Evolutionary conservation across 1,140 invertebrate genomes (phyloP).

Genomic region (Fopius arisanus): DNA sequence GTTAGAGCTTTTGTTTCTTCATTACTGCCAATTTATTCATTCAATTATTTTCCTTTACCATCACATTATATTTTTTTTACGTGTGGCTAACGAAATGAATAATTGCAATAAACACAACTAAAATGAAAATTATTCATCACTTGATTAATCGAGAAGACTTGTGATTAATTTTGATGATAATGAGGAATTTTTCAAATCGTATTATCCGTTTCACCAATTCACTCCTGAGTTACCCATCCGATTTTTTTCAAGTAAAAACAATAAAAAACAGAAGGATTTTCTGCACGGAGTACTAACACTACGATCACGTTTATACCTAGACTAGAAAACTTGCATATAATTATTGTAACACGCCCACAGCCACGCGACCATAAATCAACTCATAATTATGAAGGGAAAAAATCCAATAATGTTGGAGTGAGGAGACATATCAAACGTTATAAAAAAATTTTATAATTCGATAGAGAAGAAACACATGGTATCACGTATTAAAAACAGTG

Average conservation of each 20-base stretch:
- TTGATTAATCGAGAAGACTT: too few relatives aligned
- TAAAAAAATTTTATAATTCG: neutral
- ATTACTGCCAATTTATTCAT: neutral
- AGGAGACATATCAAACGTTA: neutral
- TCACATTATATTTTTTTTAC: neutral
- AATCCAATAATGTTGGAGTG: neutral
- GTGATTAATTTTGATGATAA: too few relatives aligned
- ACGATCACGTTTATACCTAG: neutral
- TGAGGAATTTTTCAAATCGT: too few relatives aligned
- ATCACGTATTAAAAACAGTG: neutral
- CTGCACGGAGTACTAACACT: neutral
- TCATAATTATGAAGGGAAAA: neutral
- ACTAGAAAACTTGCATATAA: slow-evolving; percentile 7
- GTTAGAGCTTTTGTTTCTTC: slow-evolving; percentile 46
- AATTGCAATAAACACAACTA: slow-evolving; percentile 8
- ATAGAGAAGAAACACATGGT: neutral
- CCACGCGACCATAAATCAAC: neutral
- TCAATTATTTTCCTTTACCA: neutral
- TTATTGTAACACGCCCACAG: slow-evolving; percentile 5
- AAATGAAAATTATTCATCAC: neutral
- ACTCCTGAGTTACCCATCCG: neutral
- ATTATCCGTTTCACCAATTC: neutral
- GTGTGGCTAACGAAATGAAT: neutral
- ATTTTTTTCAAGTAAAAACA: neutral
- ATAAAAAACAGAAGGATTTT: slow-evolving; percentile 4